Evolutionary conservation across 2,888 invertebrate species (phyloP), one percentile per base, ranked within the genome.

Genomic region (Pristionchus arcanus): DNA sequence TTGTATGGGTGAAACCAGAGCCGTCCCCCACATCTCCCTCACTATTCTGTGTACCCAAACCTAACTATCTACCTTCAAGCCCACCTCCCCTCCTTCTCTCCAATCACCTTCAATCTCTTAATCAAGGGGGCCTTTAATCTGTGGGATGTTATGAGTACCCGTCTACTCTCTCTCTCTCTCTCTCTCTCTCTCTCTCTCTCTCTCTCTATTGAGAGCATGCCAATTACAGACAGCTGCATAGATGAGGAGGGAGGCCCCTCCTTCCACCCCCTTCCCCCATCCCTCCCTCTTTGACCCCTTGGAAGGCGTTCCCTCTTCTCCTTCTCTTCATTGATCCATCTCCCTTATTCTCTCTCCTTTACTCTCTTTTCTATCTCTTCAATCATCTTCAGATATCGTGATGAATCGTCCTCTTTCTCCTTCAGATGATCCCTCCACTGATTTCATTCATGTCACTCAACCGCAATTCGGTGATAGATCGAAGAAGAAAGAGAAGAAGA

Each of bases 171-270:
- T n/a, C 55, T 21, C 21, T 21, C 55, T 21, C 53, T 15, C 53
- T 53, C 53, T 53, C 53, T 53, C 53, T 15, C 53, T 53, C 53
- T 53, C 53, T 15, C 53, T 15, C 53, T 53, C 55, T 55, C 55
- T 55, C 55, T 59, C 59, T 59, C 59, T 59, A 21, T 19, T 5
- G 74, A 74, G 16, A 74, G 16, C 16, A 74, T 74, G 74, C 37
- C 74, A 74, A 74, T 74, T 74, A 74, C 74, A 37, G 74, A 74
- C 74, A 74, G 74, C 74, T 74, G 74, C 74, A 34, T 74, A 28
- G 37, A 34, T 34, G 21, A 31, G 19, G 74, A 74, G 74, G 34
- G 37, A 31, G 31, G 31, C 15, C 34, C 74, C 74, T 19, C 37
- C 68, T 16, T 15, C 68, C n/a, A 28, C 31, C 15, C 68, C 31